These are phyloP conservation scores for Phenacoccus solenopsis DNA, from an alignment of 1,140 invertebrate species.

Conservation along the genomic window DNA sequence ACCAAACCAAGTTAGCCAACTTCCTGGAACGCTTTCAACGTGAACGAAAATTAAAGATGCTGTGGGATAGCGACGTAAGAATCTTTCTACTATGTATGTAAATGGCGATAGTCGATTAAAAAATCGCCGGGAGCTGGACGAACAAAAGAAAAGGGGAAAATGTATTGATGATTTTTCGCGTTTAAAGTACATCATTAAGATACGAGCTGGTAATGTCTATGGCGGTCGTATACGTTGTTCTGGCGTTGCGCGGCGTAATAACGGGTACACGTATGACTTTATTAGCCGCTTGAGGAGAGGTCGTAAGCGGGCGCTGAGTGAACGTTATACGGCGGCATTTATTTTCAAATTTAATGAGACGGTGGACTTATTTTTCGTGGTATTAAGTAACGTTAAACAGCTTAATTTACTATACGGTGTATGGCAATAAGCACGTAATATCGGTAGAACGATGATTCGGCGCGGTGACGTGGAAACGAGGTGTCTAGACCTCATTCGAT, in stretches of 20 bases:
- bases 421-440: background rate
- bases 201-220: background rate
- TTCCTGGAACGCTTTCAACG: no score
- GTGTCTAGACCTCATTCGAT: constrained; percentile 15
- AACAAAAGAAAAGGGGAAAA: background rate
- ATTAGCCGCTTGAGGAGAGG: background rate
- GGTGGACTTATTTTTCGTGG: background rate
- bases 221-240: background rate
- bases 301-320: background rate
- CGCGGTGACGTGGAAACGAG: constrained; percentile 12
- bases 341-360: constrained; percentile 15
- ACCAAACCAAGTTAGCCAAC: no score
- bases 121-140: background rate
- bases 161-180: background rate
- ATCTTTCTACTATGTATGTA: background rate
- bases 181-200: background rate
- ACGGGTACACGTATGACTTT: constrained; percentile 12
- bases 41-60: no score
- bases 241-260: background rate
- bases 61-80: background rate
- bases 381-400: constrained; percentile 8
- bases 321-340: constrained; percentile 5
- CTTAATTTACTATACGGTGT: background rate
- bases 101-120: background rate
- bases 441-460: background rate